Evolutionary conservation across 2,113 vertebrate species (phyloP).

Genomic region (Erinaceus europaeus): DNA sequence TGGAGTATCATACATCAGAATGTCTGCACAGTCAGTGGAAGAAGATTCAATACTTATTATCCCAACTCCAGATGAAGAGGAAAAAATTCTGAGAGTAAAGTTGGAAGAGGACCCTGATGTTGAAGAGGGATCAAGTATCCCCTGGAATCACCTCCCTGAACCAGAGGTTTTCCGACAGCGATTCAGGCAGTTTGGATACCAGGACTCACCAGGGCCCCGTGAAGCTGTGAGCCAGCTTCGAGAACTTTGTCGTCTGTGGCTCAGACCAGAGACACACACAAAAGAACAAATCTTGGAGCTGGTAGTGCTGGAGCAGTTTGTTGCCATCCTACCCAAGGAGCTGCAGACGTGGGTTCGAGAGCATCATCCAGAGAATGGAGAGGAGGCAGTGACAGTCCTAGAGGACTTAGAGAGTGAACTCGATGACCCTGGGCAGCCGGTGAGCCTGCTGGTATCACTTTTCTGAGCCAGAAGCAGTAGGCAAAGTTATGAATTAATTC

Average conservation of each 20-base stretch:
- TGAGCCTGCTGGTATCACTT: conserved; percentile 28
- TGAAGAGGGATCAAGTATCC: conserved; percentile 69
- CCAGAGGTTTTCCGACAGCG: conserved; percentile 74
- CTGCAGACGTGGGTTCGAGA: conserved; percentile 78
- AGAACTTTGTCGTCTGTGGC: conserved; percentile 77
- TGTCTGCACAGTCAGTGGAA: conserved; percentile 71
- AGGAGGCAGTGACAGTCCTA: conserved; percentile 71
- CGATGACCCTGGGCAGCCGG: conserved; percentile 73
- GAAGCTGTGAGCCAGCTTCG: conserved; percentile 73
- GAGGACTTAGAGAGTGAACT: conserved; percentile 76
- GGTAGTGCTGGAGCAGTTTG: conserved; percentile 76
- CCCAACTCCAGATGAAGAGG: conserved; percentile 71
- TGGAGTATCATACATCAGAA: conserved; percentile 59
- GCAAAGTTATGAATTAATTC: not conserved
- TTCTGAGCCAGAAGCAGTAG: not conserved
- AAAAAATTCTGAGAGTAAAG: conserved; percentile 72
- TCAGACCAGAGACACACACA: conserved; percentile 73
- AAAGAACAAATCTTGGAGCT: conserved; percentile 78
- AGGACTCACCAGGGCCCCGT: conserved; percentile 76
- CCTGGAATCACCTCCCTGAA: conserved; percentile 69
- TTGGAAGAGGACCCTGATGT: conserved; percentile 72
- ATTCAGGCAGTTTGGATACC: conserved; percentile 76
- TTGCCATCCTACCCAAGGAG: conserved; percentile 77
- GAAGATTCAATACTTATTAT: conserved; percentile 75
- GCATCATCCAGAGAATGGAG: conserved; percentile 73